Evolutionary conservation across 2,113 vertebrate genomes (phyloP).

Genomic region (Atrichornis clamosus): DNA sequence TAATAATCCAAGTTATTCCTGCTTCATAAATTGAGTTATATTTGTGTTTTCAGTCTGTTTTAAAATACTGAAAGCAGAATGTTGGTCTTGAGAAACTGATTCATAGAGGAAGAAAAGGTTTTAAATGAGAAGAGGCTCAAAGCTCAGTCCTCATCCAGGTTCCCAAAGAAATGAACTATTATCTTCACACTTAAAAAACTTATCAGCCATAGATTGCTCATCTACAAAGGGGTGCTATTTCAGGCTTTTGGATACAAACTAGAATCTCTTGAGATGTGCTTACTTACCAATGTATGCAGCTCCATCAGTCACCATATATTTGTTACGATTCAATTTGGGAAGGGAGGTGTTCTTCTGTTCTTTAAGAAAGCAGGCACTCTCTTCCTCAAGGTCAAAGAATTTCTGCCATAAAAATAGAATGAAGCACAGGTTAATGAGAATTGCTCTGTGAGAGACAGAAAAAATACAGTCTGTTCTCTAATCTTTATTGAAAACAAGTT

Average conservation of each 20-base stretch:
- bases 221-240: neutral
- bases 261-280: neutral
- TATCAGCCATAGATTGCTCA: neutral
- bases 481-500: neutral
- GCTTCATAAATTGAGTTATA: neutral
- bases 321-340: constrained; percentile 88
- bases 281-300: constrained; percentile 89
- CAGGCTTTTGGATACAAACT: neutral
- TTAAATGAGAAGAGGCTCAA: neutral
- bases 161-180: neutral
- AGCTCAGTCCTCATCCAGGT: neutral
- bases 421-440: constrained; percentile 6
- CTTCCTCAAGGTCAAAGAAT: constrained; percentile 88
- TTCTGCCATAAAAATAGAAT: constrained; percentile 76
- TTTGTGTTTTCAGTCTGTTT: neutral
- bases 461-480: neutral
- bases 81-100: neutral
- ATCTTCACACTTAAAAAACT: neutral
- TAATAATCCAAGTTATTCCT: neutral
- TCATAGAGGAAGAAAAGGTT: neutral
- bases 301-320: constrained; percentile 93
- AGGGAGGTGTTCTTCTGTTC: constrained; percentile 78
- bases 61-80: neutral
- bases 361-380: constrained; percentile 75
- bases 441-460: neutral